Evolutionary conservation across 2,797 vertebrate species (phyloP).

Genomic region (Acropternis orthonyx): DNA sequence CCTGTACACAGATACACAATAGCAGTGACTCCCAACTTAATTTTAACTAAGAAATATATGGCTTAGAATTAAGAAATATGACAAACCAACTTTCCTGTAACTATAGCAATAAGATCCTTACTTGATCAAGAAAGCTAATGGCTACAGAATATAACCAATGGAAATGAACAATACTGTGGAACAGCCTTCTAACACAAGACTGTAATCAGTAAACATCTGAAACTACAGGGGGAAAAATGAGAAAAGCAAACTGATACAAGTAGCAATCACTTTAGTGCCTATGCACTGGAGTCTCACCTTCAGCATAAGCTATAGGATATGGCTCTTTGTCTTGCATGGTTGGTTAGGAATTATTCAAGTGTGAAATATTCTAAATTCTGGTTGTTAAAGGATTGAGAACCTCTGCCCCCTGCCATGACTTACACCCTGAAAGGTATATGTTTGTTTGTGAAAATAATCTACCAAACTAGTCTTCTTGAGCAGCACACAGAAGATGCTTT

Average conservation of each 20-base stretch:
- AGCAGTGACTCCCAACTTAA: background rate
- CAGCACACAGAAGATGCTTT: background rate
- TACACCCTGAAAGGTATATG: background rate
- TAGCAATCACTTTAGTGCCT: background rate
- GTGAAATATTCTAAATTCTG: slow-evolving; percentile 77
- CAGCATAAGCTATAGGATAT: slow-evolving; percentile 49
- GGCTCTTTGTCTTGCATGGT: slow-evolving; percentile 43
- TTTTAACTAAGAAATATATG: background rate
- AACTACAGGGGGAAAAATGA: background rate
- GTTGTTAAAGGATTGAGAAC: slow-evolving; percentile 68
- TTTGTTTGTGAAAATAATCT: background rate
- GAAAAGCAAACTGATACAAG: background rate
- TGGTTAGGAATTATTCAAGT: slow-evolving; percentile 70
- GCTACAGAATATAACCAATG: background rate
- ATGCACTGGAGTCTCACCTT: background rate
- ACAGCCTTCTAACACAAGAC: background rate
- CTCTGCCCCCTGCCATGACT: background rate
- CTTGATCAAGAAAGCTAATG: background rate
- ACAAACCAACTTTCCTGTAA: background rate
- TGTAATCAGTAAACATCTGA: background rate
- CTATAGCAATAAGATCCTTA: background rate
- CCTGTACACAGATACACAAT: background rate
- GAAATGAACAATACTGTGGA: background rate
- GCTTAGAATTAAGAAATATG: background rate
- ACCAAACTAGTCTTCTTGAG: background rate